Conservation (phyloP, 2,888 invertebrate species). For the Tanypteryx hageni region DNA sequence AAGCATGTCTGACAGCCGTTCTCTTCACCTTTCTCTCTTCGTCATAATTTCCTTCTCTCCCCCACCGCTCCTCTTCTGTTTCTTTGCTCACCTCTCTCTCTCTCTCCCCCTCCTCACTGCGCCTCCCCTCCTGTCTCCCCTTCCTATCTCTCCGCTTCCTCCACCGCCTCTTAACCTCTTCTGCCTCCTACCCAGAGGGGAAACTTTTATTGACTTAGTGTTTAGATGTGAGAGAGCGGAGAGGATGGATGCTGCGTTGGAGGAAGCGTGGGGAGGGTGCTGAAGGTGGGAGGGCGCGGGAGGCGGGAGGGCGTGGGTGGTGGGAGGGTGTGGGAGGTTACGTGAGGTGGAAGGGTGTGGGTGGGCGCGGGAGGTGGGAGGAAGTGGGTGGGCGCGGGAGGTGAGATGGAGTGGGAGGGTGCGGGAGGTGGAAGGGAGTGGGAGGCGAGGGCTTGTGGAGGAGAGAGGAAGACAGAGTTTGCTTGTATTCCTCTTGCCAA, state of each 20-base stretch:
- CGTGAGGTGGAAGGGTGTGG: neutral
- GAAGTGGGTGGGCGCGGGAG: neutral
- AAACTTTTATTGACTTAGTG: slow-evolving; percentile 28
- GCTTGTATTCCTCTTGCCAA: neutral
- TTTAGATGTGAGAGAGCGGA: neutral
- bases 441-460: neutral
- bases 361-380: neutral
- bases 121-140: too few relatives aligned
- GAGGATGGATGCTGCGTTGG: neutral
- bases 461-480: neutral
- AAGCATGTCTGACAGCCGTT: too few relatives aligned
- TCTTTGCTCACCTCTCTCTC: too few relatives aligned
- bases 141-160: neutral
- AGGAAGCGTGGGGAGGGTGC: neutral
- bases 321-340: too few relatives aligned
- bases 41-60: too few relatives aligned
- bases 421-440: neutral
- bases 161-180: neutral
- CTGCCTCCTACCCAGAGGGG: neutral
- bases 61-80: too few relatives aligned
- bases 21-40: too few relatives aligned
- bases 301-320: neutral
- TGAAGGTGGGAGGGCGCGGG: neutral
- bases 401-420: neutral
- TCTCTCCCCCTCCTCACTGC: neutral